Base-by-base conservation (phyloP, 2,888 invertebrate species). In the Lutraria lutraria region DNA sequence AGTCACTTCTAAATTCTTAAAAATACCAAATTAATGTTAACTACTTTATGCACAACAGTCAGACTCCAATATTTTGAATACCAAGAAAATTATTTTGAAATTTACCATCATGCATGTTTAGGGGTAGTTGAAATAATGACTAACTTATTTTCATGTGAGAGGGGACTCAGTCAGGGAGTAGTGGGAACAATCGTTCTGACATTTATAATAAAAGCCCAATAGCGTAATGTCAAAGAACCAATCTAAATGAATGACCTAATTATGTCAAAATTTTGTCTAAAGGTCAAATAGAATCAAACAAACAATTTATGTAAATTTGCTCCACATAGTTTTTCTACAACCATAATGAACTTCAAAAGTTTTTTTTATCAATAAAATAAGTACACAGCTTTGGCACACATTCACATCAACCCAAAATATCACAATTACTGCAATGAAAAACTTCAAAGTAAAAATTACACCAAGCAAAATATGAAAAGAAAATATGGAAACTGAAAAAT, bases 281-380 rank as follows among this genome's bases (percentile, higher is more conserved):
- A 76, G 31, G 76, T 76, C 76, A 76, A 76, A 31, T 76, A 76
- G 31, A 31, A 76, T 76, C 16, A 68, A 68, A 68, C 34, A 76
- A 31, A 68, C 34, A 76, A 31, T 76, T 34, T 76, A 25, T 31
- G 76, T 31, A 31, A 76, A 15, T 31, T 15, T 76, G 34, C 3
- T 31, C 76, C 16, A 25, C 16, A 76, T 76, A 76, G 29, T 76
- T 76, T 16, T 16, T 56, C 16, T 56, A 56, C 3, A 12, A 56
- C 56, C 16, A 56, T 12, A 6, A 56, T 56, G 21, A 56, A 19
- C 56, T 4, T 43, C 43, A 43, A 43, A 43, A 43, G 43, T 2
- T 43, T 43, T 43, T n/a, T 43, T 43, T 43, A 43, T 43, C 43
- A 43, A 43, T 43, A 43, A 43, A 43, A 43, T n/a, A 43, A 43